Base-by-base conservation (phyloP, 2,113 vertebrate genomes). In the Motacilla tschutschensis region DNA sequence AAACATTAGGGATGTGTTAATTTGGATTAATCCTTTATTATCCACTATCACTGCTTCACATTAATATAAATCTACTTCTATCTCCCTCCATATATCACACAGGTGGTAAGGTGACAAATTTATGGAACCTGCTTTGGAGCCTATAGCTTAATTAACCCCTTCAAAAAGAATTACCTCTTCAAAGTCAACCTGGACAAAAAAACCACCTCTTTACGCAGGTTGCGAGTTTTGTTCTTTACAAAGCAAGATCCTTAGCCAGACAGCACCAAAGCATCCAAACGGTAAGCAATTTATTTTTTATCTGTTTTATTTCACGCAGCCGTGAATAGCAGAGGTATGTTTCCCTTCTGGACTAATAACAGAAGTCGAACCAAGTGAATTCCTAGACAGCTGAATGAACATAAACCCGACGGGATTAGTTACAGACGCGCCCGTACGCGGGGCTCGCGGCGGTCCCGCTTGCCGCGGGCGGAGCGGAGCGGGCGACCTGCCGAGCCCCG, bases 351-450 rank as follows among this genome's bases (percentile, higher is more conserved):
- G 40, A 50, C 79, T 77, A 78, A 82, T 51, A 88, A 87, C 80
- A 43, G 46, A 74, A 89, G 67, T 47, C 73, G 62, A 82, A 91
- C 54, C 83, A 38, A 38, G 78, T 17, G 93, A 92, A 83, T 94
- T 95, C 84, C 87, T 58, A 59, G 89, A 89, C 90, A 93, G 90
- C 63, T 22, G 83, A 87, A 93, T 25, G 66, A 90, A 44, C 22
- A n/a, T 7, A 55, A 77, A 46, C 69, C 60, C 83, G 57, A n/a
- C 84, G 83, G 47, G 72, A 75, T 35, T 5, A 17, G 92, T 12
- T 35, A 31, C 55, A 62, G 88, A 35, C 26, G 38, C 46, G 0
- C 9, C 73, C 78, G 65, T 7, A 46, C 64, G 74, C 14, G 66
- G 26, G 76, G 60, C 51, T 48, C 19, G 4, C n/a, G 25, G 70